These are phyloP conservation scores for Eurystomus glaucurus DNA, from an alignment of 2,797 vertebrate species.

Conservation along the genomic window DNA sequence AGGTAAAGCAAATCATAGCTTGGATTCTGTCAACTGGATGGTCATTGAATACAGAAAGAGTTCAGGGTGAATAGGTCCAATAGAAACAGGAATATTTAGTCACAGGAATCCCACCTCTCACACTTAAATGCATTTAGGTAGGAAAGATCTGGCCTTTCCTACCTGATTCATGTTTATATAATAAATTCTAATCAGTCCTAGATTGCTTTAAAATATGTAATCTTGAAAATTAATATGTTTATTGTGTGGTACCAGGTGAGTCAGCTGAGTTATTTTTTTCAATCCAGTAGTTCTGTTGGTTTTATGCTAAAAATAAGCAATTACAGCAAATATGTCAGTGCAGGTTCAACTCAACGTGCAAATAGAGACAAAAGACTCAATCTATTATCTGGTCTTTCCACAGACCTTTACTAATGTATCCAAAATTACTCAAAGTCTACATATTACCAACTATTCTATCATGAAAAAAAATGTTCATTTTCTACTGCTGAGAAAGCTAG, in stretches of 20 bases:
- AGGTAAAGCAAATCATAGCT: background rate
- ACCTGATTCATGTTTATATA: background rate
- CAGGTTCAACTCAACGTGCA: background rate
- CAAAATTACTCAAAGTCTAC: background rate
- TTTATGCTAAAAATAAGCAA: background rate
- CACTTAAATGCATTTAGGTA: rapidly evolving
- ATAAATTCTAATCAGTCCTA: background rate
- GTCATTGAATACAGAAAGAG: background rate
- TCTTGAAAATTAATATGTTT: background rate
- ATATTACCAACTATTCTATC: background rate
- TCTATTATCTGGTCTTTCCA: background rate
- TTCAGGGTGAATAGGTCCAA: background rate
- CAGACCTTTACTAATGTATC: background rate
- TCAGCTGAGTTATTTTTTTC: background rate
- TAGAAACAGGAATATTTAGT: background rate
- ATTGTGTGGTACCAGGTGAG: background rate
- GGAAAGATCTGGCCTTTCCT: background rate
- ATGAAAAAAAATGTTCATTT: background rate
- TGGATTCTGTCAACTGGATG: background rate
- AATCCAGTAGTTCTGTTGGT: background rate
- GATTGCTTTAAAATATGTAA: background rate
- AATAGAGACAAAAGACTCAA: background rate
- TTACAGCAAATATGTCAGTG: background rate
- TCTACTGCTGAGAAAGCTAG: background rate
- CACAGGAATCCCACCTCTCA: background rate